These are phyloP conservation scores for Bungarus multicinctus DNA, from an alignment of 2,113 vertebrate genomes.

Conservation along the genomic window DNA sequence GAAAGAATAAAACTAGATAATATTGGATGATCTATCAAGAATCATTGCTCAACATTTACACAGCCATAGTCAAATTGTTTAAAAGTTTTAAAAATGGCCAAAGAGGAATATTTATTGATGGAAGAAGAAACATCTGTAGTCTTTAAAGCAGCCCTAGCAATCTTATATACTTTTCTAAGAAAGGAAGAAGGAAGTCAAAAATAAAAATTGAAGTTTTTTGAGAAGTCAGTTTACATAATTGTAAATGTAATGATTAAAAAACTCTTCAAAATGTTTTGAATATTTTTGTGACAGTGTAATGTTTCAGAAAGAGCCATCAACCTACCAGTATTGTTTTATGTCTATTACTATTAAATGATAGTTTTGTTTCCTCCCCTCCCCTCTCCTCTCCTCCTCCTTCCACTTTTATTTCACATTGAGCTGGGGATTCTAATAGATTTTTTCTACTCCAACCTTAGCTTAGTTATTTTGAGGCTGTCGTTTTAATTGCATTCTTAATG, in stretches of 20 bases:
- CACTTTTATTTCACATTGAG: neutral
- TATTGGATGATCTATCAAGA: neutral
- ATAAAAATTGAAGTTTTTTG: neutral
- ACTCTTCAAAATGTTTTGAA: neutral
- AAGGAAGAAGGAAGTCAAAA: neutral
- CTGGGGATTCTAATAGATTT: neutral
- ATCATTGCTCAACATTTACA: neutral
- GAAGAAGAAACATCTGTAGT: neutral
- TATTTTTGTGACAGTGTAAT: neutral
- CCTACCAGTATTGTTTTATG: neutral
- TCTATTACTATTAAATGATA: neutral
- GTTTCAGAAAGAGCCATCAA: neutral
- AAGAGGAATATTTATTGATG: neutral
- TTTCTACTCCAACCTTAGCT: neutral
- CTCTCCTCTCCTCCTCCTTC: neutral
- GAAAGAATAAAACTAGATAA: neutral
- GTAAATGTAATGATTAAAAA: neutral
- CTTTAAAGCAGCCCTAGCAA: neutral
- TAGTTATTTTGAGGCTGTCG: constrained; percentile 18
- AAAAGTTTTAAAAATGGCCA: neutral
- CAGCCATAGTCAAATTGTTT: neutral
- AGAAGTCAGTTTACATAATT: neutral
- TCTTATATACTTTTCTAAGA: neutral
- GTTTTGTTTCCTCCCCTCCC: neutral
- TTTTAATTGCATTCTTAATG: neutral